Evolutionary conservation across 2,888 invertebrate species (phyloP), one percentile per base, ranked within the genome.

Genomic region (Xanthia togata): DNA sequence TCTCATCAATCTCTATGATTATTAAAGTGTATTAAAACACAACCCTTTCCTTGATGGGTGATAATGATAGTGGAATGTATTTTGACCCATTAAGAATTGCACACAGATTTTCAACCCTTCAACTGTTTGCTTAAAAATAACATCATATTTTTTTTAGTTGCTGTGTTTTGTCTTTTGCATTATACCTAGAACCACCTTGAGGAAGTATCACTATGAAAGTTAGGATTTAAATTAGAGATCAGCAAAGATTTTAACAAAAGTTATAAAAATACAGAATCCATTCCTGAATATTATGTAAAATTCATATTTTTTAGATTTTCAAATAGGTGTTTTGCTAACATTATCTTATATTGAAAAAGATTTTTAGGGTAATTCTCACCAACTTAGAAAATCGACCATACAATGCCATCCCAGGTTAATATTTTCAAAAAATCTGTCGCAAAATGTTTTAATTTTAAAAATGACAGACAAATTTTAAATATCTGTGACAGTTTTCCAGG

Each of bases 91-190:
- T 71, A 70, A 3, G 11, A 31, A 57, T 12, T 31, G 20, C n/a
- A 50, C 1, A 47, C 9, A 17, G 60, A 35, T 50, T 59, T 79
- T 76, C 59, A 50, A 71, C 41, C 71, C n/a, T 70, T 14, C 38
- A 70, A 50, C 9, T n/a, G 17, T 35, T 64, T 78, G 20, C 31
- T 59, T 59, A 11, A n/a, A 50, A 70, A 50, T 79, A 59, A 59
- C 14, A 41, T 53, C 17, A 50, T 44, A 50, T 41, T 50, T 80
- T 23, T 14, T 41, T 38, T 73, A 70, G 31, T 50, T 72, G 17
- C 47, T 71, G 9, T 41, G 1, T 35, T 53, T 70, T n/a, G 14
- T 47, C 26, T 57, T n/a, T 35, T 79, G 41, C 35, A 44, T 53
- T 55, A 17, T 57, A n/a, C n/a, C n/a, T n/a, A 41, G 17, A 72